Base-by-base conservation (phyloP, 2,797 vertebrate species). In the Spondyliosoma cantharus region DNA sequence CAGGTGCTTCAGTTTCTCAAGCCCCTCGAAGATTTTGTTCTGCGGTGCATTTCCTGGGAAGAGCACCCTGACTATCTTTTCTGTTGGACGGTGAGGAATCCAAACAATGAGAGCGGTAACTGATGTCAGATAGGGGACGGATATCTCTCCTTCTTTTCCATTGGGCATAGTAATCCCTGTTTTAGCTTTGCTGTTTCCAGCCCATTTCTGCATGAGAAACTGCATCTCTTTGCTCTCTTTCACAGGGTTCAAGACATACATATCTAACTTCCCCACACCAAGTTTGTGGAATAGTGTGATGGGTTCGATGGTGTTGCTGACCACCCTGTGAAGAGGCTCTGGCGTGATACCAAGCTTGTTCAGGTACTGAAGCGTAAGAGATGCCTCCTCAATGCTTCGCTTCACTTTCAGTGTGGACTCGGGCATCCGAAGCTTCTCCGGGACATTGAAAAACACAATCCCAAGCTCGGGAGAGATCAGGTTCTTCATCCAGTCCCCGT, bases 201-300 rank as follows among this genome's bases (percentile, higher is more conserved):
- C 96, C 98, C 98, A 99, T 87, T 99, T 99, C 80, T 99, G 98
- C 98, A 99, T 99, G 42, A 99, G 95, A 87, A 99, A 99, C 83
- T 99, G 98, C 98, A 99, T 99, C 93, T 99, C 98, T 90, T 99
- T 99, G 94, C 98, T 99, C 86, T 99, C 98, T 81, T 98, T 99
- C 24, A 99, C 97, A 14, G 98, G 98, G 83, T 99, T 99, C 77
- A 99, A 91, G 71, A 99, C 84, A 15, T 99, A 99, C 98, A 99
- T 99, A 90, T 99, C 98, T 90, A 99, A 89, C 82, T 96, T 97
- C 15, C 98, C 98, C 69, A 99, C 98, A 7, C 98, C 98, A 82
- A 99, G 96, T 89, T 99, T 99, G 92, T 99, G 98, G 93, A 99
- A 99, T 19, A 99, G 95, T 0, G 98, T 98, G 92, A 99, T 96